Conservation (phyloP, 2,888 invertebrate species). For the Tetragnatha montana region DNA sequence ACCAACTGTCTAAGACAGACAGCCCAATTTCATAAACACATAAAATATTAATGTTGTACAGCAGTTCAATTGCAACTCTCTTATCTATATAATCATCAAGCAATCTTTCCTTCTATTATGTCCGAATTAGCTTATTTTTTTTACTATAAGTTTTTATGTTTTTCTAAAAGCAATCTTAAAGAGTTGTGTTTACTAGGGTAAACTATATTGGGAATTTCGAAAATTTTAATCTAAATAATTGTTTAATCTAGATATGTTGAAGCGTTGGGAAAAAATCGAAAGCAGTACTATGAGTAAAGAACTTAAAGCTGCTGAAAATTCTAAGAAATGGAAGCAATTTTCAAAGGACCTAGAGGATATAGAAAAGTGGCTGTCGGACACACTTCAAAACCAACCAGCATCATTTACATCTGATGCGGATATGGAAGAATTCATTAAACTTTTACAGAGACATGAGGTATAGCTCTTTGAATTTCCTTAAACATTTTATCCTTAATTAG, state of each 20-base stretch:
- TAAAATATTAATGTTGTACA: no score
- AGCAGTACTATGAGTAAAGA: slow-evolving; percentile 73
- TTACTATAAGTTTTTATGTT: background rate
- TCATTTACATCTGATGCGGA: slow-evolving; percentile 73
- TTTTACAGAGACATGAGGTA: slow-evolving; percentile 85
- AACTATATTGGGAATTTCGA: background rate
- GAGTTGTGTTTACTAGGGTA: background rate
- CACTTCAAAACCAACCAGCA: slow-evolving; percentile 35
- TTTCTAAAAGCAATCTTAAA: background rate
- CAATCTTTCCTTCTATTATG: background rate
- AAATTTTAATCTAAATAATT: background rate
- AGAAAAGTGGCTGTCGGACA: slow-evolving; percentile 74
- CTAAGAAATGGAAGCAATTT: slow-evolving; percentile 75
- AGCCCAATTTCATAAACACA: no score
- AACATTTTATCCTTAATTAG: background rate
- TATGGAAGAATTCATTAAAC: slow-evolving; percentile 74
- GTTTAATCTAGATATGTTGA: slow-evolving; percentile 73
- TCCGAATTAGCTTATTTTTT: background rate
- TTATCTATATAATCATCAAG: no score
- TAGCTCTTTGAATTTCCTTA: slow-evolving; percentile 15
- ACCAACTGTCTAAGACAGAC: no score
- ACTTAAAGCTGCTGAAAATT: slow-evolving; percentile 85
- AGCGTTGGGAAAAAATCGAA: slow-evolving; percentile 75
- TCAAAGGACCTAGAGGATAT: slow-evolving; percentile 74
- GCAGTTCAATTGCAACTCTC: background rate